Conservation (phyloP, 2,888 invertebrate genomes). For the Sphecodes monilicornis region DNA sequence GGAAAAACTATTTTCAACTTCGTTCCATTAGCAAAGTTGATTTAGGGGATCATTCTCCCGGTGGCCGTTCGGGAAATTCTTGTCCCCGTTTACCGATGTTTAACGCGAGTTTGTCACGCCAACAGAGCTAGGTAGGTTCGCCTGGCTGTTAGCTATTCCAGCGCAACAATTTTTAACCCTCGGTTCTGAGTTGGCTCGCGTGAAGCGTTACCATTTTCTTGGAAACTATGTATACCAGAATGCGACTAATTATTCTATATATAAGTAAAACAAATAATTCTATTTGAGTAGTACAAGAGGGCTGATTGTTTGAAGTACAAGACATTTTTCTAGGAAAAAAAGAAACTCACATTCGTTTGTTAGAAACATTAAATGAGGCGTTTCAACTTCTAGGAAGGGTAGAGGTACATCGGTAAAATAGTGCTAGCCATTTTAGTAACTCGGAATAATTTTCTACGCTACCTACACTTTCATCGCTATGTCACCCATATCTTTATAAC, state of each 20-base stretch:
- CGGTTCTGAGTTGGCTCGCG: background rate
- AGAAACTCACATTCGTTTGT: too few species aligned
- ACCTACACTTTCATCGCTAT: too few species aligned
- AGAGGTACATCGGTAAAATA: too few species aligned
- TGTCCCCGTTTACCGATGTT: background rate
- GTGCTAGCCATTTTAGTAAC: too few species aligned
- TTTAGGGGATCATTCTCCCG: background rate
- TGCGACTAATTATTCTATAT: background rate
- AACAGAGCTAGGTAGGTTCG: background rate
- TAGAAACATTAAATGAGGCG: too few species aligned
- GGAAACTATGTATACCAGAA: background rate
- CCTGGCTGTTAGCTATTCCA: background rate
- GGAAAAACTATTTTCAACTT: background rate
- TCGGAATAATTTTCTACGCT: too few species aligned
- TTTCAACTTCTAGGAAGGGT: too few species aligned
- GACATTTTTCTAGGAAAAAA: too few species aligned
- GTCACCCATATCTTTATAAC: too few species aligned
- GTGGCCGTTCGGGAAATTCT: background rate
- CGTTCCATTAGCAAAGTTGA: background rate
- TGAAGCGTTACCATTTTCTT: background rate
- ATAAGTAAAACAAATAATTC: too few species aligned
- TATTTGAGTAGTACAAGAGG: too few species aligned
- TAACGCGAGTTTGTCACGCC: constrained; percentile 1
- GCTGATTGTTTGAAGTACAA: too few species aligned
- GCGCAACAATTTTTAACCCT: background rate